Percentiles rank a stretch among this genome's conserved stretches.
Evolutionary conservation across 1,140 invertebrate genomes (phyloP).

Genomic region (Zaprionus lachaisei): DNA sequence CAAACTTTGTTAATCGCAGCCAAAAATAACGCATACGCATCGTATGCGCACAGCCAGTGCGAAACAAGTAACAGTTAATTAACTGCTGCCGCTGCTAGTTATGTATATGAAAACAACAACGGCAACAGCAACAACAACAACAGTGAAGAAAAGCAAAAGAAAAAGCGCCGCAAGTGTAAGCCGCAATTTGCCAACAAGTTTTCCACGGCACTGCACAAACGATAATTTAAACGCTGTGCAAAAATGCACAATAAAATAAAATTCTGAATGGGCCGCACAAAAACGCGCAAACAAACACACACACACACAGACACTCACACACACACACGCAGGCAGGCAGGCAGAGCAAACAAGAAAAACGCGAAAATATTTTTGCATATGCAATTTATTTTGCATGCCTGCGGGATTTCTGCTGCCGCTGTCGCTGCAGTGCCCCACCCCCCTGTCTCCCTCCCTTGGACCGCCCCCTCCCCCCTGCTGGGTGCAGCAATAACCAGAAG

Average conservation of each 20-base stretch:
- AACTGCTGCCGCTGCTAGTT: constrained; percentile 29
- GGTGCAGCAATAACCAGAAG: constrained; percentile 76
- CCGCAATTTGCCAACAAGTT: constrained; percentile 52
- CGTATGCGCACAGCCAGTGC: constrained; percentile 34
- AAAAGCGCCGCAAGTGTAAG: constrained; percentile 38
- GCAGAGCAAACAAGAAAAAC: constrained; percentile 34
- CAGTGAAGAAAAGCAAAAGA: background rate
- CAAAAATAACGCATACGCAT: constrained; percentile 50
- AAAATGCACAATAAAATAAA: constrained; percentile 65
- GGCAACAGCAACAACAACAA: background rate
- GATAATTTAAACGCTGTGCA: constrained; percentile 48
- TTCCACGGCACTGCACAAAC: constrained; percentile 33
- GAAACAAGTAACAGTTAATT: constrained; percentile 56
- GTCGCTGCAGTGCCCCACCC: background rate
- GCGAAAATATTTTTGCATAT: constrained; percentile 74
- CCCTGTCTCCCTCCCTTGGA: background rate
- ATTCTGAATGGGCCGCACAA: constrained; percentile 65
- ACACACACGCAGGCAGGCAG: background rate
- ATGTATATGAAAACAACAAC: constrained; percentile 15
- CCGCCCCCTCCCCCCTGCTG: constrained; percentile 9
- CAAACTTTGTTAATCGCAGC: background rate
- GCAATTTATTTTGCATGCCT: constrained; percentile 74
- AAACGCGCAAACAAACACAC: constrained; percentile 2
- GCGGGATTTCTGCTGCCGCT: constrained; percentile 41
- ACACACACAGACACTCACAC: constrained; percentile 5